A percentile compares a stretch with the other conserved stretches of the same genome.
These are phyloP conservation scores for Dermochelys coriacea DNA, from an alignment of 2,797 vertebrate species.

Conservation along the genomic window DNA sequence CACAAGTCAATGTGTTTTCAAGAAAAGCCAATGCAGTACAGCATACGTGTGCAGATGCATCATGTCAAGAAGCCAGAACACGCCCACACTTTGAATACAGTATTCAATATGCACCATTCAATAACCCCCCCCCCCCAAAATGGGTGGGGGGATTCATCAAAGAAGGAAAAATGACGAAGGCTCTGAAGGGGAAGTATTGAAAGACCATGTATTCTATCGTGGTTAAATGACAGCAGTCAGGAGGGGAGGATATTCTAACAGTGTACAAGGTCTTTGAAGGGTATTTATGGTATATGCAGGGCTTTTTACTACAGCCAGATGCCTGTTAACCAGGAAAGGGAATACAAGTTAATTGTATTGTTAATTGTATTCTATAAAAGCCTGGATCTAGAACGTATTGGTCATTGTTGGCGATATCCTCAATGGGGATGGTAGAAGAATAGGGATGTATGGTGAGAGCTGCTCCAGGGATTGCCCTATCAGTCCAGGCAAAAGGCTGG, in stretches of 20 bases:
- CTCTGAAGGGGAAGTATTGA: conserved; percentile 60
- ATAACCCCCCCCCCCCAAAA: no score
- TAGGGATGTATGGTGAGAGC: background rate
- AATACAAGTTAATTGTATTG: conserved; percentile 24
- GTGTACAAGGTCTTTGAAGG: conserved; percentile 39
- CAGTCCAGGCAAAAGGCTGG: background rate
- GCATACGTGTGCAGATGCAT: no score
- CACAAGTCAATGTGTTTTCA: background rate
- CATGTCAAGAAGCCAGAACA: background rate
- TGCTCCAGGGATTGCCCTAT: rapidly evolving
- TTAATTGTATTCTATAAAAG: conserved; percentile 1
- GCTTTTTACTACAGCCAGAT: conserved; percentile 33
- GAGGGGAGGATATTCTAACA: conserved; percentile 16
- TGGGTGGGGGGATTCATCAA: background rate
- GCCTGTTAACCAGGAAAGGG: background rate
- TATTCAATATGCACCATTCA: conserved; percentile 14
- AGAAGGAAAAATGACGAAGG: conserved; percentile 51
- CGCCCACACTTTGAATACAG: background rate
- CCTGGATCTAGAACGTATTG: background rate
- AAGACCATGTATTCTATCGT: conserved; percentile 61
- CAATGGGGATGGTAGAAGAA: background rate
- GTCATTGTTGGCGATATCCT: background rate
- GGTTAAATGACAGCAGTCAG: conserved; percentile 49
- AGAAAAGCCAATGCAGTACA: background rate
- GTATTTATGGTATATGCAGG: conserved; percentile 41